Base-by-base conservation (phyloP, 1,140 invertebrate genomes). In the Heliothis virescens region DNA sequence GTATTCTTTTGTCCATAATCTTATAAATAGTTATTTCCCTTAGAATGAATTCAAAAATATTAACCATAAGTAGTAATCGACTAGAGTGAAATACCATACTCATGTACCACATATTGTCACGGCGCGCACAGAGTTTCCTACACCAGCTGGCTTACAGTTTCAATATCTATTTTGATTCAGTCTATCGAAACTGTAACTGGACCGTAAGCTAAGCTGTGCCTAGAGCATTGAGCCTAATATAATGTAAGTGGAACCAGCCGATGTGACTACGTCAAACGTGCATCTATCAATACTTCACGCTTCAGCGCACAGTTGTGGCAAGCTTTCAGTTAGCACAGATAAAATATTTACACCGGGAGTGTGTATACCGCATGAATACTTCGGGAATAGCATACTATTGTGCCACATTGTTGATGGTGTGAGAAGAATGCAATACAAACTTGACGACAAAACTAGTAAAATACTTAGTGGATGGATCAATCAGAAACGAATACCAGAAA, bases 231-330 rank as follows among this genome's bases (percentile, higher is more conserved):
- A 75, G 72, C 60, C 63, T 41, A 75, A 75, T 75, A 50, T 75
- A 69, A 69, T 79, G 47, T 79, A 71, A 79, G 63, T 41, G 63
- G 65, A 5, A 29, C 50, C 34, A 60, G 48, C 34, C 16, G 62
- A 75, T 48, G 65, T 41, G 53, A 60, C 34, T 41, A 41, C 77
- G 77, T 47, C 77, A 71, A 79, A 73, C 77, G 26, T 71, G 69
- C 21, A 73, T 79, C 78, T 79, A 79, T 79, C 78, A 73, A 79
- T 73, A 73, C 53, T 73, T 79, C 60, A 73, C 67, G 21, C 78
- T 79, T 63, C 57, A 21, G 29, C 18, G 69, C 78, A 73, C 78
- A 55, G 67, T 48, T 73, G 69, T 73, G 34, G 67, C 52, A 16
- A 18, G 65, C 50, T 34, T 55, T 26, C 50, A 34, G 52, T 52